Evolutionary conservation across 2,888 invertebrate species (phyloP).

Genomic region (Troides helena): DNA sequence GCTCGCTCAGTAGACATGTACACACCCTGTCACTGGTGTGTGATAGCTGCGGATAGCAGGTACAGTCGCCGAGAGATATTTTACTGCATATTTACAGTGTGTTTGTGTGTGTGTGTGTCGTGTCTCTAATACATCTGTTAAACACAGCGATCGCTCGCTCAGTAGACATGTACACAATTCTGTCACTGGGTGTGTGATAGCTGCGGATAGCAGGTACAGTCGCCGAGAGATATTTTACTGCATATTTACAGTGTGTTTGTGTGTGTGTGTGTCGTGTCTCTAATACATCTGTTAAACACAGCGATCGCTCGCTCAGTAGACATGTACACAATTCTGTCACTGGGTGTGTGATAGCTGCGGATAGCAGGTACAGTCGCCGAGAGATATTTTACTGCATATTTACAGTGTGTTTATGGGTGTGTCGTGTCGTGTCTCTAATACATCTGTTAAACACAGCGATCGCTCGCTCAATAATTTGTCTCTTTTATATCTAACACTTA

Average conservation of each 20-base stretch:
- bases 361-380: neutral
- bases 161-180: conserved; percentile 29
- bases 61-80: neutral
- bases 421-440: neutral
- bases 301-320: conserved; percentile 32
- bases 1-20: too few relatives aligned
- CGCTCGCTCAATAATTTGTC: conserved; percentile 17
- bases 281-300: conserved; percentile 19
- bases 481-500: conserved; percentile 58
- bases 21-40: neutral
- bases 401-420: too few relatives aligned
- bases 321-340: conserved; percentile 39
- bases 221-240: neutral
- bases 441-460: conserved; percentile 32
- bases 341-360: conserved; percentile 37
- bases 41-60: conserved; percentile 9
- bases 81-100: neutral
- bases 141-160: conserved; percentile 27
- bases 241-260: neutral
- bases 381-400: too few relatives aligned
- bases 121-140: neutral
- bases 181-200: conserved; percentile 42
- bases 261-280: neutral
- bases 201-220: conserved; percentile 29
- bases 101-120: too few relatives aligned